Conservation (phyloP, 2,113 vertebrate genomes). For the Apodemus speciosus region DNA sequence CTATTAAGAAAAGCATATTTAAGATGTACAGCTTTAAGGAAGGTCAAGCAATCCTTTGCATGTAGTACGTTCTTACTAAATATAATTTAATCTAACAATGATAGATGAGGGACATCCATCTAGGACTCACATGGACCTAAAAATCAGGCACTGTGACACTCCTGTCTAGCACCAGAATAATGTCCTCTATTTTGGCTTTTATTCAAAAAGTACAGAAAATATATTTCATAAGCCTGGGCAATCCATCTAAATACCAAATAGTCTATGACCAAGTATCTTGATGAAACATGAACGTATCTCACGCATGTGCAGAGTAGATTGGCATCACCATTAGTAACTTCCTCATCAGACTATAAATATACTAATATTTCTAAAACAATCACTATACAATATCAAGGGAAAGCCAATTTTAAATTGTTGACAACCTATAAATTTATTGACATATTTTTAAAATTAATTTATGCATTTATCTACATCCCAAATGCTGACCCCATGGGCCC, state of each 20-base stretch:
- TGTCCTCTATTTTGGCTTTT: neutral
- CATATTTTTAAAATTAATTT: neutral
- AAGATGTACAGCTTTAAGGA: neutral
- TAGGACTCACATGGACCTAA: neutral
- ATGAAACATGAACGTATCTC: neutral
- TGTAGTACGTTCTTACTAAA: neutral
- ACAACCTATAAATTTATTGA: slow-evolving; percentile 20
- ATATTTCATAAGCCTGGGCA: neutral
- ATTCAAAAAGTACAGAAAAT: slow-evolving; percentile 15
- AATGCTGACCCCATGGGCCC: too few species aligned
- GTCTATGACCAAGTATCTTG: neutral
- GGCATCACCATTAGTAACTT: neutral
- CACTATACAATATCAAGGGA: neutral
- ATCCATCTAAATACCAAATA: neutral
- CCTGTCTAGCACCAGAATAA: neutral
- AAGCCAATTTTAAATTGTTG: slow-evolving; percentile 52
- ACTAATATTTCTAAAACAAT: slow-evolving; percentile 11
- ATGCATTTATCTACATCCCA: too few species aligned
- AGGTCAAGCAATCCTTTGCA: neutral
- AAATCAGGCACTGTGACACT: neutral
- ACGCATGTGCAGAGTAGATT: neutral
- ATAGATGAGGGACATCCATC: neutral
- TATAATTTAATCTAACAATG: neutral
- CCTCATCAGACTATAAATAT: neutral
- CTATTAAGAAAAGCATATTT: neutral